Conservation (phyloP, 2,888 invertebrate genomes). For the Cacoxenus indagator region DNA sequence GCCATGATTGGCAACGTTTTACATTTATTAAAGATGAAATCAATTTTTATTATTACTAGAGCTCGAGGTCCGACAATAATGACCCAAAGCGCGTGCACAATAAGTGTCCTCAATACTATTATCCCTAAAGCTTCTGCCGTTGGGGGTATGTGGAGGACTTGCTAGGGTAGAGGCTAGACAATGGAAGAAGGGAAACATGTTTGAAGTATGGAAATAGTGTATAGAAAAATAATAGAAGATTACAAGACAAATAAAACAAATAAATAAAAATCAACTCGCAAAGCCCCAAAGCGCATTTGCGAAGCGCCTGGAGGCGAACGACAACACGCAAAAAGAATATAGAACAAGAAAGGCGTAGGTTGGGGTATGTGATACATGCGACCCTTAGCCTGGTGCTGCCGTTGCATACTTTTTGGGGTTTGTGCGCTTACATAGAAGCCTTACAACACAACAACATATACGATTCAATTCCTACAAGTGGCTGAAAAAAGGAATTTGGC, state of each 20-base stretch:
- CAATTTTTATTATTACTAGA: slow-evolving; percentile 13
- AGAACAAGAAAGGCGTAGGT: background rate
- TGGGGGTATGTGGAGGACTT: background rate
- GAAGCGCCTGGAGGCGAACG: background rate
- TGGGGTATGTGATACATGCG: background rate
- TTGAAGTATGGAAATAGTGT: background rate
- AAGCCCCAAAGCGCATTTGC: slow-evolving; percentile 17
- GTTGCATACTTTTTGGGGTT: slow-evolving; percentile 15
- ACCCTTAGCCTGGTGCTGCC: background rate
- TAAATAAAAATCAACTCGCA: slow-evolving; percentile 18
- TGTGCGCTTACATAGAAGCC: background rate
- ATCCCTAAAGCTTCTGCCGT: background rate
- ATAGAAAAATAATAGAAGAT: background rate
- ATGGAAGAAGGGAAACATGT: background rate
- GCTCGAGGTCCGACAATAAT: background rate
- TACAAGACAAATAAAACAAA: background rate
- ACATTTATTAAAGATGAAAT: slow-evolving; percentile 15
- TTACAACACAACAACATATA: background rate
- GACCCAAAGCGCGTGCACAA: background rate
- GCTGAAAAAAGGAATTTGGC: slow-evolving; percentile 45
- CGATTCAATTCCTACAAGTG: slow-evolving; percentile 45
- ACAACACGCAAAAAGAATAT: background rate
- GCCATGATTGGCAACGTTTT: slow-evolving; percentile 10
- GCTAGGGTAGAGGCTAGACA: background rate
- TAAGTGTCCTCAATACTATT: slow-evolving; percentile 6